phyloP scores from a whole-genome alignment of 2,888 invertebrate genomes.

The Salticus scenicus region DNA sequence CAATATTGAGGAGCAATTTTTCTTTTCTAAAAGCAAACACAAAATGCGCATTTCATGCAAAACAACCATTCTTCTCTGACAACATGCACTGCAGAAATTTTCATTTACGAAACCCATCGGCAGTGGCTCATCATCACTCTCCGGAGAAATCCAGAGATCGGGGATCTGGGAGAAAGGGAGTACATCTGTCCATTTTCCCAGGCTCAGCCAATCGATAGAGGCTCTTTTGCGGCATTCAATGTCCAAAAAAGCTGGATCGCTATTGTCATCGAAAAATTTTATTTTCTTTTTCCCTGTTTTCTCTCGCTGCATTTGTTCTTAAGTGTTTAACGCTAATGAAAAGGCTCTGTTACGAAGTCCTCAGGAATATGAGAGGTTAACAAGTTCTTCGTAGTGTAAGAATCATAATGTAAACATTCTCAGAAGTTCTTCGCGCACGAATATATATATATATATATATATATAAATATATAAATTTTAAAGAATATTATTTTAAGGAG shows the following conservation, averaged over 20 bases:
- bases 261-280: conserved; percentile 24
- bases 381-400: no score
- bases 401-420: no score
- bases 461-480: no score
- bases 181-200: conserved; percentile 57
- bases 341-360: no score
- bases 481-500: no score
- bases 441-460: no score
- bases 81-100: neutral
- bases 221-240: conserved; percentile 36
- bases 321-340: neutral
- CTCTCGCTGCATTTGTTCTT: neutral
- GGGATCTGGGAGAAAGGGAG: neutral
- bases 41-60: neutral
- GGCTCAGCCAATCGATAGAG: conserved; percentile 54
- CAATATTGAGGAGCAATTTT: no score
- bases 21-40: no score
- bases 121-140: conserved; percentile 8
- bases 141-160: conserved; percentile 17
- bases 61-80: conserved; percentile 5
- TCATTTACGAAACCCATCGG: conserved; percentile 17
- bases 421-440: no score
- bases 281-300: neutral
- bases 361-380: no score
- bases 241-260: conserved; percentile 33